Evolutionary conservation across 2,888 invertebrate species (phyloP).

Genomic region (Trimorus sp.): DNA sequence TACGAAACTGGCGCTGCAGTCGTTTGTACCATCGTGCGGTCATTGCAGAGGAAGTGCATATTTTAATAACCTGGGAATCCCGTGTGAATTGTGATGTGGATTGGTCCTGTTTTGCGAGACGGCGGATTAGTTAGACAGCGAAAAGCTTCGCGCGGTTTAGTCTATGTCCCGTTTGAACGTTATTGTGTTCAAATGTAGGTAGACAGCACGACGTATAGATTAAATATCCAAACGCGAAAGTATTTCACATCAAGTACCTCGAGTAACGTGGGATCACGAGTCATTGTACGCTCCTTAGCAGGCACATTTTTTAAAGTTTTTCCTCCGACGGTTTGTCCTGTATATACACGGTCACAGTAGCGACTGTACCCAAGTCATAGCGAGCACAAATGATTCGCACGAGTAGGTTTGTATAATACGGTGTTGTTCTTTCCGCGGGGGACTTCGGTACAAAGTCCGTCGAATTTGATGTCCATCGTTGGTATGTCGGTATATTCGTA

Average conservation of each 20-base stretch:
- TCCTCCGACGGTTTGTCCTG: conserved; percentile 40
- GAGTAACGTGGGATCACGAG: conserved; percentile 50
- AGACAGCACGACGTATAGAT: conserved; percentile 26
- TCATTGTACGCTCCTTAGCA: conserved; percentile 44
- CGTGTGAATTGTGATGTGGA: too few relatives aligned
- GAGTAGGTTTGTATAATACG: conserved; percentile 40
- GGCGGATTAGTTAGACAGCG: too few relatives aligned
- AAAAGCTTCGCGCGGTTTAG: too few relatives aligned
- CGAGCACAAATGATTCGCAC: conserved; percentile 32
- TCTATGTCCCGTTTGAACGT: too few relatives aligned
- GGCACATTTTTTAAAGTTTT: conserved; percentile 43
- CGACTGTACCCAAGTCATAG: conserved; percentile 31
- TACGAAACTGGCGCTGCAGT: too few relatives aligned
- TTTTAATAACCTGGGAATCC: too few relatives aligned
- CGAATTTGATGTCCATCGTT: conserved; percentile 55
- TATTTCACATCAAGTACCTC: conserved; percentile 59
- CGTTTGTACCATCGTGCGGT: too few relatives aligned
- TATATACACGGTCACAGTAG: conserved; percentile 44
- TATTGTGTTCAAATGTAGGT: conserved; percentile 10
- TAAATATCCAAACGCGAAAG: conserved; percentile 49
- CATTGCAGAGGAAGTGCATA: too few relatives aligned
- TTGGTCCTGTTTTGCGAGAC: too few relatives aligned
- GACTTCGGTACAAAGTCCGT: conserved; percentile 51
- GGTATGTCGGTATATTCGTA: conserved; percentile 50
- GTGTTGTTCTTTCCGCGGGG: conserved; percentile 24